phyloP scores from a whole-genome alignment of 2,888 invertebrate species.

The Apotomis betuletana region DNA sequence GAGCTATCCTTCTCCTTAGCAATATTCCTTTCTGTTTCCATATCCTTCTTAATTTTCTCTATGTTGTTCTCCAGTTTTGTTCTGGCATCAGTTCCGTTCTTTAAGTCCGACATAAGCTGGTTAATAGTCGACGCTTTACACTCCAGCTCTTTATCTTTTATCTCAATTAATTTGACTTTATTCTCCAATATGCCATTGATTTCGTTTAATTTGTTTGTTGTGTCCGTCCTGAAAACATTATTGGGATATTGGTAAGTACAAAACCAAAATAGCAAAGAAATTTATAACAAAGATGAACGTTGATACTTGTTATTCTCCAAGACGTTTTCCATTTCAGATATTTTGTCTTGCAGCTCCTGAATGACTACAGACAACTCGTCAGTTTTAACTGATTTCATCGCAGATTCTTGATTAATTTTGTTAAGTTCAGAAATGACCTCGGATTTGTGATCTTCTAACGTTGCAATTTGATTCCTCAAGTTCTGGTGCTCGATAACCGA shows the following conservation, averaged over 20 bases:
- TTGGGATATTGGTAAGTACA: too few species aligned
- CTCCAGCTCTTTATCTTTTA: conserved; percentile 53
- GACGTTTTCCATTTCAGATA: conserved; percentile 43
- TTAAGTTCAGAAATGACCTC: conserved; percentile 42
- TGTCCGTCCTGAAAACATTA: conserved; percentile 43
- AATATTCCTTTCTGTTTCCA: conserved; percentile 49
- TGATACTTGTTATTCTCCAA: conserved; percentile 45
- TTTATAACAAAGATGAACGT: neutral
- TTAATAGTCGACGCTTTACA: conserved; percentile 52
- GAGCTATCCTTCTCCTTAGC: conserved; percentile 49
- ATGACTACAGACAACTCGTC: conserved; percentile 43
- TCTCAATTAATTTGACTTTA: conserved; percentile 39
- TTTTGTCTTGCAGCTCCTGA: conserved; percentile 41
- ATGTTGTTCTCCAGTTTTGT: conserved; percentile 50
- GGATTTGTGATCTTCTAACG: conserved; percentile 46
- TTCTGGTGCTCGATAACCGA: conserved; percentile 44
- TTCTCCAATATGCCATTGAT: conserved; percentile 39
- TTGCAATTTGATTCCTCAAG: conserved; percentile 44
- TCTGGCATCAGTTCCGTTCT: conserved; percentile 50
- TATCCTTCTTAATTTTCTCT: conserved; percentile 50
- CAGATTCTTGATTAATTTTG: conserved; percentile 41
- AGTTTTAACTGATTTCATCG: conserved; percentile 38
- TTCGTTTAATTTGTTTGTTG: conserved; percentile 46
- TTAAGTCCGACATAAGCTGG: conserved; percentile 58
- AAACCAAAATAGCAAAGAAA: neutral